Evolutionary conservation across 2,113 vertebrate species (phyloP).

Genomic region (Aramus guarauna): DNA sequence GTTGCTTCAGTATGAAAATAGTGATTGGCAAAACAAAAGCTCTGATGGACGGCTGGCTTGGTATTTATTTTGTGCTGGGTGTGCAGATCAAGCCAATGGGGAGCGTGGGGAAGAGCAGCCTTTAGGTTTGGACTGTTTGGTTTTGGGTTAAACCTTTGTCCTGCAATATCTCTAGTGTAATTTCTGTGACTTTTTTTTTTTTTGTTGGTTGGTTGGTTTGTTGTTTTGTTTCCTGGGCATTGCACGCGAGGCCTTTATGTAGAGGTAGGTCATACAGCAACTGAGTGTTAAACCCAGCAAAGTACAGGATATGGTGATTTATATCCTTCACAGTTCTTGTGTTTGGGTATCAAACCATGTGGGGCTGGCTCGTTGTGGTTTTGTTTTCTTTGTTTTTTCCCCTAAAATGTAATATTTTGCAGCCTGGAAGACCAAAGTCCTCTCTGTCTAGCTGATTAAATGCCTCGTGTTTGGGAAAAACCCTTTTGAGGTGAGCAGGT

Average conservation of each 20-base stretch:
- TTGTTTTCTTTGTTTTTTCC: background rate
- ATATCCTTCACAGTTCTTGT: background rate
- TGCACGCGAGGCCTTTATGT: background rate
- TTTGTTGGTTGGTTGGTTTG: too few relatives aligned
- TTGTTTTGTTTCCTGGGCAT: background rate
- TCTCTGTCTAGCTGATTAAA: background rate
- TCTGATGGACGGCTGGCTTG: background rate
- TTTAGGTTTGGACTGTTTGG: background rate
- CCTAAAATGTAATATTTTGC: background rate
- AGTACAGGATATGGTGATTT: background rate
- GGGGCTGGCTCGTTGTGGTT: background rate
- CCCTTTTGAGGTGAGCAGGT: background rate
- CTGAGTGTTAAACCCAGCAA: background rate
- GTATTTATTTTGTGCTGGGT: background rate
- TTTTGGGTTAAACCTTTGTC: background rate
- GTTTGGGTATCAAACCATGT: background rate
- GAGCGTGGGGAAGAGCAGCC: background rate
- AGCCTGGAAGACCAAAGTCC: background rate
- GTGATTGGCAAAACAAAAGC: background rate
- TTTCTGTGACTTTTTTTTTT: background rate
- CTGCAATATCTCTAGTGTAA: background rate
- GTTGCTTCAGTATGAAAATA: background rate
- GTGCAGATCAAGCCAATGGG: background rate
- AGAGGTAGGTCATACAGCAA: background rate
- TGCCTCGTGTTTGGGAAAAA: background rate